Conservation (phyloP, 2,888 invertebrate genomes). For the Amaurobius ferox region DNA sequence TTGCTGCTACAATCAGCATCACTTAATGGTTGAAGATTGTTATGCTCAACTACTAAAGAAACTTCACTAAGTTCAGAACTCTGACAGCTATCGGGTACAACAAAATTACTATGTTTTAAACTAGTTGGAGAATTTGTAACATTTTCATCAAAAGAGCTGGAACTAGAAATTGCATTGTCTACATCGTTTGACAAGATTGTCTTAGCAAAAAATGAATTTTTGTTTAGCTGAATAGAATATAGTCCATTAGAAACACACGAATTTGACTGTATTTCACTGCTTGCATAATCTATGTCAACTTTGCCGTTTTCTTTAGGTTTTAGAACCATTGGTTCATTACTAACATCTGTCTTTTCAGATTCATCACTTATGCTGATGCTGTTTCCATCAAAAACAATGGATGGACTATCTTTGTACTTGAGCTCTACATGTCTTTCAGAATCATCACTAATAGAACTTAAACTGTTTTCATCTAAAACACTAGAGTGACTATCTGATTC, state of each 20-base stretch:
- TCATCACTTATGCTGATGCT: constrained; percentile 53
- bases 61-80: too few relatives aligned
- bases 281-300: neutral
- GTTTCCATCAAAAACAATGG: constrained; percentile 54
- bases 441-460: constrained; percentile 55
- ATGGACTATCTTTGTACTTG: constrained; percentile 42
- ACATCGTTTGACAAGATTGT: neutral
- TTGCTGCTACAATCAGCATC: neutral
- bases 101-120: neutral
- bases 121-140: neutral
- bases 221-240: neutral
- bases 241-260: neutral
- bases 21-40: neutral
- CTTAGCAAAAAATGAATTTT: constrained; percentile 12
- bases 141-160: neutral
- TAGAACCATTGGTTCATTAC: neutral
- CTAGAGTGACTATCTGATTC: constrained; percentile 52
- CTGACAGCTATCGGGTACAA: neutral
- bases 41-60: too few relatives aligned
- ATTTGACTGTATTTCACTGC: neutral
- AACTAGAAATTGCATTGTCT: neutral
- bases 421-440: constrained; percentile 20
- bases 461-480: constrained; percentile 58
- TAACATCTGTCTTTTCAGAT: constrained; percentile 21
- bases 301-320: neutral